Base-by-base conservation (phyloP, 2,888 invertebrate species). In the Monoplex corrugatus region DNA sequence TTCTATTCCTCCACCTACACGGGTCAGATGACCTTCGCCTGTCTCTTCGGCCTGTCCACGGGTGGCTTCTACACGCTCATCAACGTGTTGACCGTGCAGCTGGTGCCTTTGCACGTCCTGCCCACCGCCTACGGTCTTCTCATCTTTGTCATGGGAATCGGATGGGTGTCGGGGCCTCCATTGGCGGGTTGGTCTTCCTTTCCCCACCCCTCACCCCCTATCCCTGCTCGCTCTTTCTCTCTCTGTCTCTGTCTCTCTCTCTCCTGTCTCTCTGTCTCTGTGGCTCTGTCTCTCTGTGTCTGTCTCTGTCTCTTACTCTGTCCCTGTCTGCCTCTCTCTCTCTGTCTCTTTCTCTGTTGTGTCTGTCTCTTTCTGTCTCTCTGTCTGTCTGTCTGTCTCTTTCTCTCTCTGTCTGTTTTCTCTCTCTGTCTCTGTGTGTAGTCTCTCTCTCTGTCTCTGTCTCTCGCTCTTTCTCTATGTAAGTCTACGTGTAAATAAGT, bases 41-140 rank as follows among this genome's bases (percentile, higher is more conserved):
- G 13, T 2, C 43, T 86, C 13, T 86, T 86, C 72, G 86, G 86
- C 16, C 38, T 86, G 72, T 86, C 68, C 43, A 86, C 86, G 1
- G 86, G 86, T 13, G 86, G 86, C 2, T 75, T 72, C 72, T 86
- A 32, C 72, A 75, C 86, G 44, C 75, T 86, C 6, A 86, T 86
- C 68, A 86, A 68, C 72, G 86, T 86, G 32, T 19, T 86, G 72
- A 86, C 86, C 1, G 72, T 86, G 72, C 43, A 86, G 68, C 45
- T 86, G 86, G 86, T 86, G 10, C 44, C 28, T 16, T 43, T 86
- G 38, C 28, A 13, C 23, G 10, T n/a, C 10, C 86, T 86, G 43
- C 19, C 86, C 0, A n/a, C 72, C 2, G 86, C 86, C 23, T 75
- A 86, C 44, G 86, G 72, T 6, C 23, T 86, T 16, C 68, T 72